These are phyloP conservation scores for Bos javanicus DNA, from an alignment of 2,113 vertebrate species.

Conservation along the genomic window DNA sequence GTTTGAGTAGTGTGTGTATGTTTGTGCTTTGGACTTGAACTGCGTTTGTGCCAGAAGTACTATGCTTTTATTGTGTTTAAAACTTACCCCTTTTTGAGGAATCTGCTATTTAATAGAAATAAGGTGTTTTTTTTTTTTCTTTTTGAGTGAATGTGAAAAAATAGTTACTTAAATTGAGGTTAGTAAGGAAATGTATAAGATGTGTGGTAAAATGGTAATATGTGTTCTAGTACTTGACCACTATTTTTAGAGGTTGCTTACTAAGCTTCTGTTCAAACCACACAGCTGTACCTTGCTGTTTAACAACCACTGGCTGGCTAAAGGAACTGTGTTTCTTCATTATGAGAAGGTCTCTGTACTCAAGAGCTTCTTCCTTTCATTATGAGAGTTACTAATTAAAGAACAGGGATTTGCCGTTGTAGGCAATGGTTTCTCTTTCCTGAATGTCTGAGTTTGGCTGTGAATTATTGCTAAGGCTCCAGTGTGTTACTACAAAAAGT, in stretches of 20 bases:
- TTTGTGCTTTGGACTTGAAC: constrained; percentile 29
- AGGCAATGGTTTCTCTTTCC: background rate
- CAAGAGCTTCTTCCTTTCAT: constrained; percentile 9
- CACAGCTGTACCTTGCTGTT: background rate
- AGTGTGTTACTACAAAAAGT: constrained; percentile 15
- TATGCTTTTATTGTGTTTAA: constrained; percentile 13
- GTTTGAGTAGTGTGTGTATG: background rate
- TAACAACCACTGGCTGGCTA: background rate
- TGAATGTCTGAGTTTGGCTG: constrained; percentile 24
- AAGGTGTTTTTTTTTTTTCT: background rate
- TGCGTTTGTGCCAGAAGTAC: background rate
- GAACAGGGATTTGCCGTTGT: background rate
- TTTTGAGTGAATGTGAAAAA: constrained; percentile 8
- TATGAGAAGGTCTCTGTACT: background rate
- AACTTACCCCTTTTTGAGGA: background rate
- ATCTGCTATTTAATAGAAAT: background rate
- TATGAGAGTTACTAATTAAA: background rate
- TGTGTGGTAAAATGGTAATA: background rate
- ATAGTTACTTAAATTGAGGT: background rate
- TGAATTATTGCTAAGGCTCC: constrained; percentile 53
- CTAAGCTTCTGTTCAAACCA: background rate
- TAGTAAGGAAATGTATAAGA: background rate
- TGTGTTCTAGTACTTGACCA: background rate
- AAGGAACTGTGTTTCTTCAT: background rate
- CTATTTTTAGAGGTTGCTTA: background rate